Evolutionary conservation across 2,797 vertebrate genomes (phyloP).

Genomic region (Garrulus glandarius): DNA sequence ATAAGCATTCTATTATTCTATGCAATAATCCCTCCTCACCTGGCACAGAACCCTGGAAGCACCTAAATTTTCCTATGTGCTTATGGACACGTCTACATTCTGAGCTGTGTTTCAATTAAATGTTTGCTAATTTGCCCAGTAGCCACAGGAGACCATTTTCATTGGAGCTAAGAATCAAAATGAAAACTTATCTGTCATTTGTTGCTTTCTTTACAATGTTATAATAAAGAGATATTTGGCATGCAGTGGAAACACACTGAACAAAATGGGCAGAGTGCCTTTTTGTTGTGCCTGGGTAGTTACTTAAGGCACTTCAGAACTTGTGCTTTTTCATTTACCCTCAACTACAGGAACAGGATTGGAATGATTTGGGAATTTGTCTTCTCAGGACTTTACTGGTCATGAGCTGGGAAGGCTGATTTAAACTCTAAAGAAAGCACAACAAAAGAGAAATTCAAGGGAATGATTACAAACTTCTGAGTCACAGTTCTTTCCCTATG

Average conservation of each 20-base stretch:
- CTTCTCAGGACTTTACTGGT: not conserved
- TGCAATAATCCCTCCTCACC: not conserved
- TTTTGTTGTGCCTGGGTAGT: not conserved
- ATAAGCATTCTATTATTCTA: not conserved
- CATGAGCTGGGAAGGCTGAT: not conserved
- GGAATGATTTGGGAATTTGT: not conserved
- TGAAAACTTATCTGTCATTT: not conserved
- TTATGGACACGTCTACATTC: not conserved
- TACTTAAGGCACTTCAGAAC: not conserved
- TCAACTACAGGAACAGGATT: not conserved
- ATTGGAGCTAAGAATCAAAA: not conserved
- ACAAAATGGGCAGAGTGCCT: not conserved
- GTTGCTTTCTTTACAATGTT: not conserved
- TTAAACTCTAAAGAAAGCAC: not conserved
- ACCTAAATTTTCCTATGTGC: slow-evolving; percentile 1
- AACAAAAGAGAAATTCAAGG: not conserved
- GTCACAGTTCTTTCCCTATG: not conserved
- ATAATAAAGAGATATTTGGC: not conserved
- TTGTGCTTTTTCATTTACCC: not conserved
- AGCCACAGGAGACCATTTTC: not conserved
- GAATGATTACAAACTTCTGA: not conserved
- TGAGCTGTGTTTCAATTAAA: not conserved
- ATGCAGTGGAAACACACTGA: not conserved
- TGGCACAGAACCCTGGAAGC: not conserved
- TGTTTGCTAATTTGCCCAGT: slow-evolving; percentile 21